Evolutionary conservation across 2,113 vertebrate species (phyloP).

Genomic region (Collichthys lucidus): DNA sequence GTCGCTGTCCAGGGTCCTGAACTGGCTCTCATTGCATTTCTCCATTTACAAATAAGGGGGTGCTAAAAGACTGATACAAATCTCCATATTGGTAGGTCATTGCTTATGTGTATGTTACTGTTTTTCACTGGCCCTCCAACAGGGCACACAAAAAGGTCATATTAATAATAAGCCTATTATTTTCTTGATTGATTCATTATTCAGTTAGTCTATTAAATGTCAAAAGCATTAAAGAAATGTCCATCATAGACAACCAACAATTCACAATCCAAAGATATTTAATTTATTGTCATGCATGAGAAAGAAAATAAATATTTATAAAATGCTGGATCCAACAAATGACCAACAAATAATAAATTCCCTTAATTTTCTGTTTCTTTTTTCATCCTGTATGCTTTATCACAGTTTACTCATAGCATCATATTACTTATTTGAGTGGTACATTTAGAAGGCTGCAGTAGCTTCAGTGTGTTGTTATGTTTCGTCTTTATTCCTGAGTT

Average conservation of each 20-base stretch:
- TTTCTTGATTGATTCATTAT: not conserved
- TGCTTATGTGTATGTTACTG: not conserved
- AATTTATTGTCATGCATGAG: not conserved
- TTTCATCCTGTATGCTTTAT: not conserved
- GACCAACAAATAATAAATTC: not conserved
- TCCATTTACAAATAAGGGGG: too few relatives aligned
- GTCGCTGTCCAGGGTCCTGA: conserved; percentile 58
- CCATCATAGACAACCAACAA: not conserved
- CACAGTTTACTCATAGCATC: not conserved
- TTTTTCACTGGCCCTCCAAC: too few relatives aligned
- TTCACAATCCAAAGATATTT: not conserved
- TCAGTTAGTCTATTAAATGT: not conserved
- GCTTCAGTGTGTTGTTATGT: not conserved
- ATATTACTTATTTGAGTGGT: not conserved
- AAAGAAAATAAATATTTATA: not conserved
- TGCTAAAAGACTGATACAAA: not conserved
- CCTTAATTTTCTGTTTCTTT: not conserved
- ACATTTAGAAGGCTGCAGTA: not conserved
- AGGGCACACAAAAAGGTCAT: too few relatives aligned
- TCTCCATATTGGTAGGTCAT: not conserved
- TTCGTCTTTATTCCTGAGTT: not conserved
- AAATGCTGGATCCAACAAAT: not conserved
- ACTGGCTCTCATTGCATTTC: not conserved
- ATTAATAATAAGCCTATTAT: not conserved
- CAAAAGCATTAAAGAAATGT: not conserved